These are phyloP conservation scores for Phocides pigmalion DNA, from an alignment of 1,140 invertebrate species.

Conservation along the genomic window DNA sequence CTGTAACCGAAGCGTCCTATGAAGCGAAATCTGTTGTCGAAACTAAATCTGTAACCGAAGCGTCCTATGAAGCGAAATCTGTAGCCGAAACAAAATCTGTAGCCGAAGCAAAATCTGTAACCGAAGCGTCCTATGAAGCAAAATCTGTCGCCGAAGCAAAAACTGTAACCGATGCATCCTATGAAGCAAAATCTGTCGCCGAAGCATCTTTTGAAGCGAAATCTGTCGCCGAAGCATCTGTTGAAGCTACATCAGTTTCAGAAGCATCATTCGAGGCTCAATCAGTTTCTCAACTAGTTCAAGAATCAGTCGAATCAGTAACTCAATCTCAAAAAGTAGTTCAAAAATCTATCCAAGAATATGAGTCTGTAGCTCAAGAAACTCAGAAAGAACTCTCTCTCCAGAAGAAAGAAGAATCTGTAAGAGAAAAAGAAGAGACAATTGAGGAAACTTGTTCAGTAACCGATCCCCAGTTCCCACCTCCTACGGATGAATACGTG, in stretches of 20 bases:
- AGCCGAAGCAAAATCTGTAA: neutral
- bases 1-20: neutral
- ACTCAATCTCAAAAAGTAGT: too few relatives aligned
- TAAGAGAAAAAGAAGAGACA: neutral
- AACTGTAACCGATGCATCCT: neutral
- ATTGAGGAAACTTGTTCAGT: neutral
- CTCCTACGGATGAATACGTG: constrained; percentile 74
- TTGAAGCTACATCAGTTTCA: neutral
- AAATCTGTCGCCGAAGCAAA: constrained; percentile 1
- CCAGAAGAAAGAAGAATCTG: neutral
- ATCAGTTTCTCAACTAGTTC: too few relatives aligned
- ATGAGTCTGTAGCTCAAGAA: neutral
- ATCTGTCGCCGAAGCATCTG: constrained; percentile 7
- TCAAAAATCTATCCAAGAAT: too few relatives aligned
- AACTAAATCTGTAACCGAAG: constrained; percentile 1
- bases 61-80: constrained; percentile 15
- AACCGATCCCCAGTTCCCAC: constrained; percentile 11
- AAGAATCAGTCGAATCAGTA: too few relatives aligned
- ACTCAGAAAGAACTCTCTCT: constrained; percentile 11
- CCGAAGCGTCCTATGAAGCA: constrained; percentile 23
- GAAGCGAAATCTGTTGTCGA: constrained; percentile 9
- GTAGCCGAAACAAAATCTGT: constrained; percentile 14
- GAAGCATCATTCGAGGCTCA: constrained; percentile 25
- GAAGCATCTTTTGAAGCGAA: constrained; percentile 21
- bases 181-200: neutral